Evolutionary conservation across 2,888 invertebrate species (phyloP).

Genomic region (Cephus runcator): DNA sequence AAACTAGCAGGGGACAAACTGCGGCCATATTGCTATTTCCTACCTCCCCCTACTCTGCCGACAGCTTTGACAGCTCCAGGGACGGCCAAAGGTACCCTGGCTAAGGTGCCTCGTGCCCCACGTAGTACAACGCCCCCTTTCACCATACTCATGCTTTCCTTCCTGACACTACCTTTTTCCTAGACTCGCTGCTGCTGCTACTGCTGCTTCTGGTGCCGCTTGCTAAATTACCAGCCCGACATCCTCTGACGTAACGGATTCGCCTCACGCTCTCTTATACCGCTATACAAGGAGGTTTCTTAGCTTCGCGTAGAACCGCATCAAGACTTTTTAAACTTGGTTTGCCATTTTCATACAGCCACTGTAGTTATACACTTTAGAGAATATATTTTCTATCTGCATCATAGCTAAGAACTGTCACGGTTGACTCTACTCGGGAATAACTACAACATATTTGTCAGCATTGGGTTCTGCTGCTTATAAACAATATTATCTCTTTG

Average conservation of each 20-base stretch:
- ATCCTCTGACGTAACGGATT: constrained; percentile 33
- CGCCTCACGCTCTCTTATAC: constrained; percentile 31
- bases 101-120: not conserved
- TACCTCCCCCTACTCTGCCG: constrained; percentile 26
- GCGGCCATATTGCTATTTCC: constrained; percentile 55
- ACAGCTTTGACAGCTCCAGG: constrained; percentile 48
- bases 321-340: not conserved
- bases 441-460: not conserved
- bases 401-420: not conserved
- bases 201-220: not conserved
- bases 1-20: constrained; percentile 44
- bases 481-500: not conserved
- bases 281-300: constrained; percentile 23
- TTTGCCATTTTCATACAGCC: not conserved
- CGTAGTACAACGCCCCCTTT: not conserved
- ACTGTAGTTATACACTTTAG: not conserved
- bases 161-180: constrained; percentile 6
- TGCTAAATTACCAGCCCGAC: not conserved
- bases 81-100: constrained; percentile 19
- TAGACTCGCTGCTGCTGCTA: not conserved
- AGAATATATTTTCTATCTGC: not conserved
- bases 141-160: not conserved
- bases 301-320: not conserved
- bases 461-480: not conserved
- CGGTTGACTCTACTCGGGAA: not conserved